A percentile compares a stretch with the other conserved stretches of the same genome.
Evolutionary conservation across 37 sponge, comb jelly and placozoan species (phyloP).

Genomic region (Trichoplax adhaerens): DNA sequence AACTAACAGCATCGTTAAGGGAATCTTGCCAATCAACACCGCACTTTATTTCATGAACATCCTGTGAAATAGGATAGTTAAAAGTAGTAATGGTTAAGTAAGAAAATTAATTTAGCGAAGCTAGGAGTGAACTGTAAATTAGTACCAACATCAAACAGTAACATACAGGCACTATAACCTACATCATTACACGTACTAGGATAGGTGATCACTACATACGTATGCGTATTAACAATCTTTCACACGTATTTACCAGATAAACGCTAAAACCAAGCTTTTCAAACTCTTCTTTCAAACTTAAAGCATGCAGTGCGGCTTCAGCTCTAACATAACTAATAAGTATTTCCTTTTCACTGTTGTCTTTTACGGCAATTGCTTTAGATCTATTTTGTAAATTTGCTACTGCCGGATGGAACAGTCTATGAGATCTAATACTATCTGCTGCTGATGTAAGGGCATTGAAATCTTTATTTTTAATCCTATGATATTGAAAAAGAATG

Average conservation of each 20-base stretch:
- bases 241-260: conserved; percentile 13
- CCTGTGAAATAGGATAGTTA: conserved; percentile 16
- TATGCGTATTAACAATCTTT: conserved; percentile 1
- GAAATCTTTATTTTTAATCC: too few relatives aligned
- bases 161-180: neutral
- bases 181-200: too few relatives aligned
- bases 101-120: neutral
- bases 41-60: conserved; percentile 34
- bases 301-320: conserved; percentile 33
- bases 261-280: conserved; percentile 33
- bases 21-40: conserved; percentile 70
- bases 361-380: neutral
- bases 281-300: conserved; percentile 26
- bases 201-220: neutral
- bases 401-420: too few relatives aligned
- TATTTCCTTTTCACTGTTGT: conserved; percentile 16
- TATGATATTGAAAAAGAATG: too few relatives aligned
- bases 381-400: too few relatives aligned
- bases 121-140: neutral
- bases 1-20: conserved; percentile 44
- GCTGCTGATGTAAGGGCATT: too few relatives aligned
- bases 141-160: too few relatives aligned
- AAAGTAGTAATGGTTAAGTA: neutral
- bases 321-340: conserved; percentile 62
- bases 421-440: too few relatives aligned